Base-by-base conservation (phyloP, 2,113 vertebrate species). In the Psettodes erumei region DNA sequence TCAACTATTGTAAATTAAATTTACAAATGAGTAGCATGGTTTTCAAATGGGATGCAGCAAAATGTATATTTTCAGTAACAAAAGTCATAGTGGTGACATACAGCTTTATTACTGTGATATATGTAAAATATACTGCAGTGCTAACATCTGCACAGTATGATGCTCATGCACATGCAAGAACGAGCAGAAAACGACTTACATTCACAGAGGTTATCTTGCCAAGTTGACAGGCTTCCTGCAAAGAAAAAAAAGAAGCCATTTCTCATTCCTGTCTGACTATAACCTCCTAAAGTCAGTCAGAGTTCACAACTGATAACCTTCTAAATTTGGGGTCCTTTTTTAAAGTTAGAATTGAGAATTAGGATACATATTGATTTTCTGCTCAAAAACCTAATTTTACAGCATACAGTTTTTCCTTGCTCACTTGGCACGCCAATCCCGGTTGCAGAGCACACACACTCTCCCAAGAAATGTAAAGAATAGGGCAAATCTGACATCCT, bases 221-320 rank as follows among this genome's bases (percentile, higher is more conserved):
- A 56, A 91, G 86, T 35, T 90, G 92, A 90, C 91, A 93, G 80
- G 83, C 91, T 56, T 93, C 92, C 92, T 93, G 87, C 70, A 90
- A 91, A 38, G 60, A 89, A 53, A 91, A 12, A 86, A 70, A 47
- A 83, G 54, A 27, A 66, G 18, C 76, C 18, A 77, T 71, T 79
- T 80, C 23, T 83, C 35, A 71, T 83, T 21, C 18, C n/a, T 56
- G 11, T 54, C 66, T 64, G 28, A 67, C 64, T 61, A 5, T 18
- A 61, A 72, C 53, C 75, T 75, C 38, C 70, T 45, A 33, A 77
- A 87, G 81, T 82, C 71, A 86, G 58, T 70, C 42, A 75, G 62
- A 84, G 86, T 82, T 86, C 77, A 90, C 54, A 38, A 65, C 62
- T 65, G 64, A 84, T 62, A 84, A 53, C 40, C 43, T 81, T 19